Evolutionary conservation across 2,113 vertebrate species (phyloP), one percentile per base, ranked within the genome.

Genomic region (Plecotus auritus): DNA sequence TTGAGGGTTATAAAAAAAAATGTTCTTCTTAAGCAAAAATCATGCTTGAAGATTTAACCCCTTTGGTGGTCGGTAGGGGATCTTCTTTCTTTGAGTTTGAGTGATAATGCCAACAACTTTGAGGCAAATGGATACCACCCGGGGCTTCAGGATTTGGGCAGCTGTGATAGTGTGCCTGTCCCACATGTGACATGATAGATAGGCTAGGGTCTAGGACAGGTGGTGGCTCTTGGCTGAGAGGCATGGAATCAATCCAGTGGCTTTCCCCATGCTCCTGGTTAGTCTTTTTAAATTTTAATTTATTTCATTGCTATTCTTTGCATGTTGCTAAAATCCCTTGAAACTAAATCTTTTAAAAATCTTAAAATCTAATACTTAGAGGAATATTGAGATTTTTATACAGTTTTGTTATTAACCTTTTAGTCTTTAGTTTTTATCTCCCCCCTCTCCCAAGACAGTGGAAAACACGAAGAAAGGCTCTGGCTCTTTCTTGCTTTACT

Each of bases 1-100:
- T 89, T 91, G 96, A 97, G 96, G 93, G 85, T 95, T 97, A 95
- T 80, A 85, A 94, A 94, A 96, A 56, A 95, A 93, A 88, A 96
- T 61, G 88, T 91, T 92, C 76, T 92, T 91, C 88, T 95, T 95
- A 95, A 96, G 83, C 88, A 86, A 84, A 96, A 96, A 96, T 73
- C 76, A 91, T 87, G 74, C 92, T 94, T 95, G 82, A 88, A 85
- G 96, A 74, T 35, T 96, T 95, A 96, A 96, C 94, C 77, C 93
- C 17, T 95, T 90, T 54, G 56, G 59, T 72, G 45, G 69, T 64
- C 78, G 64, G 22, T 22, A 28, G 51, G 77, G 18, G 22, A 42
- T 93, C 64, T 73, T 87, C 32, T 88, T 86, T 76, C 56, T 74
- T 37, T 49, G 78, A 74, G 49, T 89, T 72, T 88, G 61, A 82